Percentiles rank a stretch among this genome's conserved stretches.
Evolutionary conservation across 2,888 invertebrate species (phyloP).

Genomic region (Ichneumon xanthorius): DNA sequence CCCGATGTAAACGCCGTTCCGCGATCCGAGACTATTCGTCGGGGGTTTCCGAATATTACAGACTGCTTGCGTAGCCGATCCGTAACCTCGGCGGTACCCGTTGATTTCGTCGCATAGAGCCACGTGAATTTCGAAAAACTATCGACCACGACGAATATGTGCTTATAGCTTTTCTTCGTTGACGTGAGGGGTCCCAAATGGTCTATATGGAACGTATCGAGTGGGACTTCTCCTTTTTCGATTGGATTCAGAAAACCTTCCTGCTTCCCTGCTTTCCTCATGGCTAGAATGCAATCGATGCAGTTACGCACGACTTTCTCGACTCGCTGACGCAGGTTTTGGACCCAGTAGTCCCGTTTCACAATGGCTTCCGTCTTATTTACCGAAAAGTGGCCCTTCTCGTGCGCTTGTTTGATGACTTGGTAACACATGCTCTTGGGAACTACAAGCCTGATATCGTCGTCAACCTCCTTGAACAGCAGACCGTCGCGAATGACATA

Average conservation of each 20-base stretch:
- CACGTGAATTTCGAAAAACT: constrained; percentile 64
- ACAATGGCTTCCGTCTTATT: constrained; percentile 65
- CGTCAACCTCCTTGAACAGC: constrained; percentile 50
- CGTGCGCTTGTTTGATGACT: constrained; percentile 63
- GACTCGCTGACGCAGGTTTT: constrained; percentile 53
- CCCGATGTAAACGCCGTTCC: constrained; percentile 61
- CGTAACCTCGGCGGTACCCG: constrained; percentile 50
- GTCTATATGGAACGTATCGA: constrained; percentile 64
- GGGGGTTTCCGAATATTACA: constrained; percentile 60
- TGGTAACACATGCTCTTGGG: constrained; percentile 57
- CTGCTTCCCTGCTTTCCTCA: constrained; percentile 62
- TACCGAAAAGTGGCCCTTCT: constrained; percentile 63
- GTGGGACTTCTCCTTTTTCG: constrained; percentile 55
- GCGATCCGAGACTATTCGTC: constrained; percentile 52
- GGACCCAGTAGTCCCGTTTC: constrained; percentile 62
- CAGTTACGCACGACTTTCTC: constrained; percentile 59
- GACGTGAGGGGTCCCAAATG: constrained; percentile 58
- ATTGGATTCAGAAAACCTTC: constrained; percentile 63
- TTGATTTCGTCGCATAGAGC: constrained; percentile 65
- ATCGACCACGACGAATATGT: constrained; percentile 61
- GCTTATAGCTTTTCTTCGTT: constrained; percentile 59
- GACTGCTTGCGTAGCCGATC: constrained; percentile 56
- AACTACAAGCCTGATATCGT: constrained; percentile 59
- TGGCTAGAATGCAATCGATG: constrained; percentile 66
- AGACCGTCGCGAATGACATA: constrained; percentile 46